phyloP scores from a whole-genome alignment of 2,113 vertebrate genomes.

The Corydoras maculifer region DNA sequence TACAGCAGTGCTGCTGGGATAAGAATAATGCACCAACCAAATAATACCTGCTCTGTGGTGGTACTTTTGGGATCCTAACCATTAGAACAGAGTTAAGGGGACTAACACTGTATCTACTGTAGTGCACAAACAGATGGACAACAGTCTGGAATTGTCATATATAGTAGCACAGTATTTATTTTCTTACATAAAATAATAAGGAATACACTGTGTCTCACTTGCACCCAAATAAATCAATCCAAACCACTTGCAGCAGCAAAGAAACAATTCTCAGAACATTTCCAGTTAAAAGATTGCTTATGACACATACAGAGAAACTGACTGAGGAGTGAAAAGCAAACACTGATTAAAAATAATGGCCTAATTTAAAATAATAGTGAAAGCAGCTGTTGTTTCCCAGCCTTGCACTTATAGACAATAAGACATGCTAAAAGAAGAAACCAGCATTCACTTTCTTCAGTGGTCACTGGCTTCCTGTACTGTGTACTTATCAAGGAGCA shows the following conservation, averaged over 20 bases:
- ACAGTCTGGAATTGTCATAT: too few relatives aligned
- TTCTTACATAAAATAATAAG: too few relatives aligned
- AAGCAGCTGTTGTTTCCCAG: slow-evolving; percentile 47
- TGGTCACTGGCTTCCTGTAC: slow-evolving; percentile 54
- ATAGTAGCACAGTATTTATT: too few relatives aligned
- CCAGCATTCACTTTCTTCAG: slow-evolving; percentile 59
- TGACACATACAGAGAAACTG: slow-evolving; percentile 5
- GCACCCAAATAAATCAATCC: too few relatives aligned
- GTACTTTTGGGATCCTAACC: too few relatives aligned
- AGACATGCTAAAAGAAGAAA: slow-evolving; percentile 63
- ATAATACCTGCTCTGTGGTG: too few relatives aligned
- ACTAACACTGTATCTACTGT: too few relatives aligned
- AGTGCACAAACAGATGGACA: too few relatives aligned
- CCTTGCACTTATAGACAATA: slow-evolving; percentile 60
- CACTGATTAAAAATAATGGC: slow-evolving; percentile 25
- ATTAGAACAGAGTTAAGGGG: too few relatives aligned
- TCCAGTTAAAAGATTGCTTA: slow-evolving; percentile 46
- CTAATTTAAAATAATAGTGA: slow-evolving; percentile 30
- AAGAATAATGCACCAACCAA: too few relatives aligned
- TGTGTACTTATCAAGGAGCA: slow-evolving; percentile 65
- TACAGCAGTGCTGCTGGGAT: too few relatives aligned
- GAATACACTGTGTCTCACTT: too few relatives aligned
- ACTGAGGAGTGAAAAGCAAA: slow-evolving; percentile 26
- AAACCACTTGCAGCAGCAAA: not conserved
- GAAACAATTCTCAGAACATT: slow-evolving; percentile 22